A percentile compares a stretch with the other conserved stretches of the same genome.
Evolutionary conservation across 2,113 vertebrate genomes (phyloP).

Genomic region (Sapayoa aenigma): DNA sequence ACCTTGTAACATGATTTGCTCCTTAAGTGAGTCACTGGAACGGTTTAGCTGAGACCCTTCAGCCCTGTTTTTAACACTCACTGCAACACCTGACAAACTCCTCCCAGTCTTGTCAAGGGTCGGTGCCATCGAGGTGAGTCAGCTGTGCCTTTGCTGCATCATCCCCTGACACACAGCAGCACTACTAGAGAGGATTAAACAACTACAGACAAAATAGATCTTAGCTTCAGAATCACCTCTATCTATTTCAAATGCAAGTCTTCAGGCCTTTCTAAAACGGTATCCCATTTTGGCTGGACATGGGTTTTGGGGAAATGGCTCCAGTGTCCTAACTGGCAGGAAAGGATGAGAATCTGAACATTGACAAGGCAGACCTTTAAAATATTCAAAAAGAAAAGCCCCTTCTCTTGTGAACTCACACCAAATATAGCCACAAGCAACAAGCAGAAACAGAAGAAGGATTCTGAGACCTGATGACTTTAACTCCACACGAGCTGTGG

Average conservation of each 20-base stretch:
- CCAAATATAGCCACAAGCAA: not conserved
- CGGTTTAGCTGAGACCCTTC: not conserved
- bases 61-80: not conserved
- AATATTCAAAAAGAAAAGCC: not conserved
- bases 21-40: not conserved
- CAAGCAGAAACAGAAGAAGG: not conserved
- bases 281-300: not conserved
- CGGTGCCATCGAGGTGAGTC: constrained; percentile 7
- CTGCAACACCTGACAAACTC: not conserved
- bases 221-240: not conserved
- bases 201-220: not conserved
- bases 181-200: not conserved
- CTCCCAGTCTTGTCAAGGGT: not conserved
- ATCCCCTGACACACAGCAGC: not conserved
- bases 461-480: not conserved
- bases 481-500: not conserved
- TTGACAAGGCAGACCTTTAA: not conserved
- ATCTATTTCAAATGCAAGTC: not conserved
- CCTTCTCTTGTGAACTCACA: not conserved
- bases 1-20: not conserved
- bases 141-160: constrained; percentile 5
- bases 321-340: not conserved
- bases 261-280: not conserved
- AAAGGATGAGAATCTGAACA: not conserved
- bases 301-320: not conserved